Percentiles rank a stretch among this genome's conserved stretches.
phyloP scores from a whole-genome alignment of 2,113 vertebrate species.

The Grammatotria lemairii region DNA sequence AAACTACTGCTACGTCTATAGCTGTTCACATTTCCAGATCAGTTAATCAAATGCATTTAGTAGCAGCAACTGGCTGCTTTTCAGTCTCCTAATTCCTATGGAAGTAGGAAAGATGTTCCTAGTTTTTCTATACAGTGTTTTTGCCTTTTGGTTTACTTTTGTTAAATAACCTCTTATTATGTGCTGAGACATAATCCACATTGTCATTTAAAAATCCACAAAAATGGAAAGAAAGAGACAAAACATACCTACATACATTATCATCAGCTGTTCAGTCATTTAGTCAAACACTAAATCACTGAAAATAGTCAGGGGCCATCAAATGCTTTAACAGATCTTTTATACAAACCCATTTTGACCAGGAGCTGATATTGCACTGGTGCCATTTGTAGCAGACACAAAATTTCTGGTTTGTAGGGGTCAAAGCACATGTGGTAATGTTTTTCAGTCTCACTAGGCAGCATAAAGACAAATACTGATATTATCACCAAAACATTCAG shows the following conservation, averaged over 20 bases:
- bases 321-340: not conserved
- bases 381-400: not conserved
- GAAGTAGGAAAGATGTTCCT: not conserved
- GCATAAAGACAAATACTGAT: not conserved
- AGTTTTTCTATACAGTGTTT: not conserved
- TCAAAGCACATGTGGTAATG: not conserved
- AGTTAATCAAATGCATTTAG: not conserved
- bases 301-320: not conserved
- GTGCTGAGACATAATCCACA: not conserved
- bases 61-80: not conserved
- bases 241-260: not conserved
- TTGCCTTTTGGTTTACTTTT: not conserved
- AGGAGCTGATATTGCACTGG: not conserved
- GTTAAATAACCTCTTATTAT: rapidly evolving
- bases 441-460: not conserved
- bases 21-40: not conserved
- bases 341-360: not conserved
- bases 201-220: not conserved
- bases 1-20: not conserved
- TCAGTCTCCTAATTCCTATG: not conserved
- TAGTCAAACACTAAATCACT: not conserved
- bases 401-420: not conserved
- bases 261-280: not conserved
- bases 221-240: not conserved
- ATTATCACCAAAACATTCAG: not conserved